Base-by-base conservation (phyloP, 2,797 vertebrate species). In the Pachyuromys duprasi region DNA sequence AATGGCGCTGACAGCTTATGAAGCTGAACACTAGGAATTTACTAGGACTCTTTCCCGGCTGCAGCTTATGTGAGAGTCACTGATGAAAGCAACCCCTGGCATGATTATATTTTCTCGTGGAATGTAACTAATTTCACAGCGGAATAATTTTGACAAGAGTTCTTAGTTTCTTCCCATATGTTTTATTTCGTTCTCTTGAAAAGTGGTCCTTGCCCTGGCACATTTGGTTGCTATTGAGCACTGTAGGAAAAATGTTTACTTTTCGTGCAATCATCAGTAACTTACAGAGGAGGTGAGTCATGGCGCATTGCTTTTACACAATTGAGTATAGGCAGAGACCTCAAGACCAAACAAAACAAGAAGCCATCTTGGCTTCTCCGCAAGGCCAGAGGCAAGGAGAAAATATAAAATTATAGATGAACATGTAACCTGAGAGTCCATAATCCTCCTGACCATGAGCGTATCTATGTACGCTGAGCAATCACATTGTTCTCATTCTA, bases 111-210 rank as follows among this genome's bases (percentile, higher is more conserved):
- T 97, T 98, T 97, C 96, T 82, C 95, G 76, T 96, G 96, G 96
- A 93, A 94, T 97, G 95, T 95, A 83, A 96, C 78, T 97, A 96
- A 97, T 98, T 98, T 98, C 97, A 98, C 97, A 93, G 95, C 96
- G 96, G 94, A 84, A 70, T 97, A 96, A 75, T 86, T 97, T 97
- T 95, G 96, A 98, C 95, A 92, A 97, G 63, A 82, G 93, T 88
- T 84, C 96, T 95, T 89, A 94, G 93, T 97, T 97, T 98, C 88
- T 13, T 95, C 97, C 95, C 87, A 75, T 95, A 69, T 9, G 60
- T 76, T 97, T 96, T 96, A 33, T 95, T 95, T 97, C 81, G 93
- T 91, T 96, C 97, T 97, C 72, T 53, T 74, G 80, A 92, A 67
- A 80, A 94, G 57, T 82, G 89, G 80, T 42, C 80, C 65, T 95